phyloP scores from a whole-genome alignment of 92 coral and sea anemone species.

The Zoanthus sansibaricus region DNA sequence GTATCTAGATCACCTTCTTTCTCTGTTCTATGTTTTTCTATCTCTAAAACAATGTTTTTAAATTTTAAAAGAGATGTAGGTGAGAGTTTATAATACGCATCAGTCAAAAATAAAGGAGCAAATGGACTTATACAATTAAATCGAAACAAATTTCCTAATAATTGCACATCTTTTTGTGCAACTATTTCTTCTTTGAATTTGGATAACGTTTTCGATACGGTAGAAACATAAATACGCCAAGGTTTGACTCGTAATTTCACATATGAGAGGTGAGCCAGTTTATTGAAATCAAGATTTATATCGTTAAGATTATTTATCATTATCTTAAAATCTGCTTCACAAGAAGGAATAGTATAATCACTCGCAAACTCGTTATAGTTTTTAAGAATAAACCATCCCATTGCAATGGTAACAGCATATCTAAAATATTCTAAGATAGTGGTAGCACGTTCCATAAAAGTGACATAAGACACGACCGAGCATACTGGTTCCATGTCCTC shows the following conservation, averaged over 20 bases:
- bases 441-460: neutral
- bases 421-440: neutral
- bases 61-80: neutral
- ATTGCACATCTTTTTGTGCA: neutral
- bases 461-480: neutral
- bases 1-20: neutral
- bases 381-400: neutral
- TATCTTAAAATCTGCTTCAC: neutral
- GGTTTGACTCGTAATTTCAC: neutral
- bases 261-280: neutral
- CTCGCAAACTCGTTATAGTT: neutral
- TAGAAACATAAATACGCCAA: neutral
- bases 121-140: neutral
- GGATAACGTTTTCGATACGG: neutral
- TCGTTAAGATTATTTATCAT: neutral
- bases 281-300: neutral
- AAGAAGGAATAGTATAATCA: neutral
- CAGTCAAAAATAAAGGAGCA: neutral
- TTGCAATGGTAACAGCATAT: neutral
- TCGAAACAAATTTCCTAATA: neutral
- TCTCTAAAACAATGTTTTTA: neutral
- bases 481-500: neutral
- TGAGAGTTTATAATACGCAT: neutral
- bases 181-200: neutral
- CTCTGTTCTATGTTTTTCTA: neutral